Evolutionary conservation across 2,888 invertebrate genomes (phyloP).

Genomic region (Eurois occulta): DNA sequence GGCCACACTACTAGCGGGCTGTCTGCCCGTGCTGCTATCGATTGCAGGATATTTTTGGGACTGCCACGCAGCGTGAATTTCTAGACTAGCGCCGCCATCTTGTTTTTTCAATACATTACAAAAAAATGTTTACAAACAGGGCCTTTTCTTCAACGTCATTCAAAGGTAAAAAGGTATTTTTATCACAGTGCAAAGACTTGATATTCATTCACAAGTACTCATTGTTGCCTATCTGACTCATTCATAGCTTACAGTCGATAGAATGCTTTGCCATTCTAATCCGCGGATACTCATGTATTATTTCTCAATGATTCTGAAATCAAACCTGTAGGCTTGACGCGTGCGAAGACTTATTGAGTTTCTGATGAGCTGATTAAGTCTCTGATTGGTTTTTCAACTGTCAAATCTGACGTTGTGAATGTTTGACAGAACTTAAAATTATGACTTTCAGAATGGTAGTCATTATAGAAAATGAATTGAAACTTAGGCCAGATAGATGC

Average conservation of each 20-base stretch:
- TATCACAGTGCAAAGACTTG: neutral
- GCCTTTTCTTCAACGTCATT: neutral
- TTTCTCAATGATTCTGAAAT: slow-evolving; percentile 22
- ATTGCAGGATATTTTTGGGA: too few species aligned
- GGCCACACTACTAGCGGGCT: too few species aligned
- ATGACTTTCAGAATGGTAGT: neutral
- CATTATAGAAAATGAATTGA: neutral
- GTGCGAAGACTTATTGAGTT: neutral
- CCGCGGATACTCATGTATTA: neutral
- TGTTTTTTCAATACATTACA: neutral
- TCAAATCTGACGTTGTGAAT: slow-evolving; percentile 9
- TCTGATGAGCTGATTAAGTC: neutral
- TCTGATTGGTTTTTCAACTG: slow-evolving; percentile 2
- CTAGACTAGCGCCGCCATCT: neutral
- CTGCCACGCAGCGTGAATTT: too few species aligned
- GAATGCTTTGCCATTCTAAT: slow-evolving; percentile 38
- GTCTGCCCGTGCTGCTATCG: too few species aligned
- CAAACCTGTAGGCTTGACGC: neutral
- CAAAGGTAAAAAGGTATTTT: neutral
- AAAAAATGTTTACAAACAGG: neutral
- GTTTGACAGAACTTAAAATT: neutral
- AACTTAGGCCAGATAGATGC: neutral
- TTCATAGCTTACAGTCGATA: slow-evolving; percentile 14
- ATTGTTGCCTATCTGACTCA: slow-evolving; percentile 32
- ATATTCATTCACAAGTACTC: slow-evolving; percentile 20